Base-by-base conservation (phyloP, 2,888 invertebrate genomes). In the Mythimna vitellina region DNA sequence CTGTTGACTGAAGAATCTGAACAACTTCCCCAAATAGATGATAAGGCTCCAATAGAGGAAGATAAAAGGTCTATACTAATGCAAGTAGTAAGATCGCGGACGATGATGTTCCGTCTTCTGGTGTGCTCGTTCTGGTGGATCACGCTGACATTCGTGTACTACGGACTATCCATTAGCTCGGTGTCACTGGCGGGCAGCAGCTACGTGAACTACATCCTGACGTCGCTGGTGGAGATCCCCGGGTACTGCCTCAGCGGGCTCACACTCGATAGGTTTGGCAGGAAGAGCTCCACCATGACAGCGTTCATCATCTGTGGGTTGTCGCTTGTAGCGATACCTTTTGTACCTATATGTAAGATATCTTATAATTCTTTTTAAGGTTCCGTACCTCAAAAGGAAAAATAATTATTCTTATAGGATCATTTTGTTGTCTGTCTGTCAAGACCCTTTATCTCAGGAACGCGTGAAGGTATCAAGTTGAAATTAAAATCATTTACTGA, bases 81-180 rank as follows among this genome's bases (percentile, higher is more conserved):
- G 64, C 94, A 96, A 88, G 94, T 97, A 42, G 69, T 97, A 5
- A 93, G 90, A 70, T 97, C 97, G 0, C 94, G 91, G 60, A 95
- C 94, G 32, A 88, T 97, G 20, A 89, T 97, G 76, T 86, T 95
- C 0, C 94, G 97, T 51, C 94, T 89, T 60, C 83, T 96, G 2
- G 97, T 97, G 65, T 98, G 98, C 81, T 97, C 97, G 20, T 97
- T 98, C 83, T 98, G 98, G 95, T 98, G 98, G 98, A 97, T 98
- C 22, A 97, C 98, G 0, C 97, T 97, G 85, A 97, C 98, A 0
- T 97, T 98, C 79, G 97, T 98, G 29, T 98, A 98, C 91, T 98
- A 98, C 87, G 98, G 98, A 0, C 92, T 98, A 53, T 98, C 98
- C 0, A 96, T 98, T 68, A 98, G 98, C 92, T 97, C 98, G 0